Percentiles rank a stretch among this genome's conserved stretches.
Evolutionary conservation across 2,888 invertebrate species (phyloP).

Genomic region (Liposcelis brunnea): DNA sequence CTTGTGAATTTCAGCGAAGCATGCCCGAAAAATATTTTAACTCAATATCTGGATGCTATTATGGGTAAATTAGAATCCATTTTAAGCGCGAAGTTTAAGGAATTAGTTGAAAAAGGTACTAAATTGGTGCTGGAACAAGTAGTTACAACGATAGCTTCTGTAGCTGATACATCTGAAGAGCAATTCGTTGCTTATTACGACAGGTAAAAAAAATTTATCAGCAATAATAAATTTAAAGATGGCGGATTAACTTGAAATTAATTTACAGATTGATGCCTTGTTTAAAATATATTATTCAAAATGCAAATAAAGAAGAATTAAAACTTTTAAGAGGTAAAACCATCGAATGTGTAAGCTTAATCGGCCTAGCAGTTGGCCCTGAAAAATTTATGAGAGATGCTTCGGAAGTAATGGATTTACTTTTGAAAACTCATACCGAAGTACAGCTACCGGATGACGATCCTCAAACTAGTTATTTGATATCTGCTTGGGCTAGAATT

Average conservation of each 20-base stretch:
- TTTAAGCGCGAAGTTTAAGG: slow-evolving; percentile 82
- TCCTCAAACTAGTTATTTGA: slow-evolving; percentile 92
- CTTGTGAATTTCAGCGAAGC: slow-evolving; percentile 99
- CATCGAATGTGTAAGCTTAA: slow-evolving; percentile 96
- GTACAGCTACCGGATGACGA: slow-evolving; percentile 75
- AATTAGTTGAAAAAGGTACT: slow-evolving; percentile 83
- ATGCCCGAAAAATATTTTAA: slow-evolving; percentile 86
- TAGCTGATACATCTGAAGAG: slow-evolving; percentile 95
- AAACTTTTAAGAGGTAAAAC: slow-evolving; percentile 92
- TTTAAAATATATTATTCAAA: slow-evolving; percentile 90
- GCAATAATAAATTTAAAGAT: background rate
- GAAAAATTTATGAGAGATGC: slow-evolving; percentile 70
- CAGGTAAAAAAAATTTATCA: slow-evolving; percentile 30
- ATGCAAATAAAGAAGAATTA: slow-evolving; percentile 73
- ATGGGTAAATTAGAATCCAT: slow-evolving; percentile 83
- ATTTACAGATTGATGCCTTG: slow-evolving; percentile 79
- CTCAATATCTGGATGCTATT: slow-evolving; percentile 76
- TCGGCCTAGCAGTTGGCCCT: slow-evolving; percentile 45
- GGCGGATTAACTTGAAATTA: too few species aligned
- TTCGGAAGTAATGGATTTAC: slow-evolving; percentile 86
- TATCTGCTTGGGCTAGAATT: slow-evolving; percentile 97
- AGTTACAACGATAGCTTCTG: slow-evolving; percentile 96
- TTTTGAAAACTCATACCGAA: slow-evolving; percentile 74
- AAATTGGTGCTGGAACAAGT: slow-evolving; percentile 95
- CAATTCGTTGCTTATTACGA: slow-evolving; percentile 92